phyloP scores from a whole-genome alignment of 2,113 vertebrate species.

The Eolophus roseicapilla region DNA sequence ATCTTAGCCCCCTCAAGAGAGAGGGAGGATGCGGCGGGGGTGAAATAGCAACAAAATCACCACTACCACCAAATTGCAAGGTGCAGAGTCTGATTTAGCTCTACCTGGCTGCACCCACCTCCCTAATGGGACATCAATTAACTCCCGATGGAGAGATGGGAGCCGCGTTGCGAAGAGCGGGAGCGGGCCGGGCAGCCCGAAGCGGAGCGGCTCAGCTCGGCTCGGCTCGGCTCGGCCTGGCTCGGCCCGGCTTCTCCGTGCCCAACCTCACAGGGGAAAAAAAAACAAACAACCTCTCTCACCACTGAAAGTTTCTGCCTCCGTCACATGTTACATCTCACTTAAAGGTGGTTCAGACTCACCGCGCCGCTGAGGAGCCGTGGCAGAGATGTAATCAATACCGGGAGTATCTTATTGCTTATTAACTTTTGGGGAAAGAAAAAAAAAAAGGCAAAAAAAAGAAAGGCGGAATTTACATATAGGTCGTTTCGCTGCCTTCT shows the following conservation, averaged over 20 bases:
- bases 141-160: too few relatives aligned
- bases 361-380: not conserved
- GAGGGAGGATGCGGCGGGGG: not conserved
- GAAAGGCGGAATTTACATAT: not conserved
- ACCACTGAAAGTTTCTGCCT: not conserved
- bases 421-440: not conserved
- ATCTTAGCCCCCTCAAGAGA: not conserved
- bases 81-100: not conserved
- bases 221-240: too few relatives aligned
- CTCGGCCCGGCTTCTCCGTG: not conserved
- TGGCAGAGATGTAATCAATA: not conserved
- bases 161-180: not conserved
- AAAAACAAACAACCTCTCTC: not conserved
- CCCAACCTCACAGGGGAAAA: not conserved
- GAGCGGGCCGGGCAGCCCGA: not conserved
- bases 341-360: not conserved
- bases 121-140: not conserved
- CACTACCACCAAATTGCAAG: not conserved
- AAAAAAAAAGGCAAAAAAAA: not conserved
- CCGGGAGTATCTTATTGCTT: not conserved
- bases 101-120: not conserved
- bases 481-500: not conserved
- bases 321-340: not conserved
- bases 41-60: fast-evolving
- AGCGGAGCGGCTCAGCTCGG: not conserved